Conservation (phyloP, 2,113 vertebrate genomes). For the Dolichotis patagonum region DNA sequence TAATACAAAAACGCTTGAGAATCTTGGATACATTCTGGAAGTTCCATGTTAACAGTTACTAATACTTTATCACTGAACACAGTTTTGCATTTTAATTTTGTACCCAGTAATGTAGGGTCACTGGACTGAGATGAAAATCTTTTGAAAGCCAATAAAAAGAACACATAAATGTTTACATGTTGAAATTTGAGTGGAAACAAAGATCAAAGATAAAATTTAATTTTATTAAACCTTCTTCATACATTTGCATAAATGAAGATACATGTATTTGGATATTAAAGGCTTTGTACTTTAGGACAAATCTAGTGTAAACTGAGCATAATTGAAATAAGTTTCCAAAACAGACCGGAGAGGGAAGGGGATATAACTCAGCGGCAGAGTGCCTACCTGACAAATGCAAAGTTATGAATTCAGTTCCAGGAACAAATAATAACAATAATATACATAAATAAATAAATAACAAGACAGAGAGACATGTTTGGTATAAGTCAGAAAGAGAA, state of each 20-base stretch:
- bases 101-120: neutral
- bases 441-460: too few species aligned
- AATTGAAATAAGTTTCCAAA: neutral
- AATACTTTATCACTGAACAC: neutral
- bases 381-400: too few species aligned
- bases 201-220: neutral
- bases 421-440: too few species aligned
- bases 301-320: neutral
- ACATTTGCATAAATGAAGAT: neutral
- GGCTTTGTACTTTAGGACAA: neutral
- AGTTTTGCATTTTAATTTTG: neutral
- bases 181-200: neutral
- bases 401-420: too few species aligned
- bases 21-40: neutral
- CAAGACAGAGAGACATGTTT: neutral
- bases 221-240: neutral
- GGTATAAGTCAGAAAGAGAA: neutral
- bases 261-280: neutral
- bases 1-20: neutral
- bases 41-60: neutral
- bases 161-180: neutral
- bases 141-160: neutral
- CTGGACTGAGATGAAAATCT: neutral
- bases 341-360: neutral
- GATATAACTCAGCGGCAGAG: too few species aligned